Evolutionary conservation across 2,888 invertebrate genomes (phyloP), one percentile per base, ranked within the genome.

Genomic region (Aphrophora alni): DNA sequence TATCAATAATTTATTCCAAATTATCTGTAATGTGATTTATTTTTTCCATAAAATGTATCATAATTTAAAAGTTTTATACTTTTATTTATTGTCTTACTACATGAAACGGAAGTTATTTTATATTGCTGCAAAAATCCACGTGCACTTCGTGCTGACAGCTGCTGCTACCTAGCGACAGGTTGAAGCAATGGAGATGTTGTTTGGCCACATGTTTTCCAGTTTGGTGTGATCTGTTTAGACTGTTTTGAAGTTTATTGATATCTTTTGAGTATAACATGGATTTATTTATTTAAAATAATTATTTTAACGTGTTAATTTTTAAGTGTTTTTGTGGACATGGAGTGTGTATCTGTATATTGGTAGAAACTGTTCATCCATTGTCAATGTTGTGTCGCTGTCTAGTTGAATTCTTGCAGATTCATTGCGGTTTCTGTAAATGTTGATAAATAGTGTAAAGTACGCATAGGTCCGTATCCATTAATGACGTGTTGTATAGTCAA

Each of bases 381-480:
- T 59, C 59, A 59, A 21, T 21, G 59, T 59, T 59, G 1, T 59
- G 59, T 59, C n/a, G n/a, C 59, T 59, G 59, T 21, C 21, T 59
- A 21, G 59, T n/a, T 59, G 59, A 59, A 59, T 59, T 59, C 59
- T 59, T 59, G 59, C 59, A 59, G 21, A 59, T 59, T 59, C 59
- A 59, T 59, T 59, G 12, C 59, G 59, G 59, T 59, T 21, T 59
- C 59, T 21, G 59, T 59, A 7, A 21, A 59, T 59, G 59, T 59
- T 21, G 21, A 59, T 59, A 59, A 59, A 59, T 59, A 17, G 17
- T 17, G 21, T 59, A 59, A 59, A 59, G 59, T 59, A 59, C 59
- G 10, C 21, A 59, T 59, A 21, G 4, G 21, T 8, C 10, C 33
- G 33, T 14, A 44, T 7, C 8, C 44, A 44, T 44, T 59, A 59